A percentile compares a stretch with the other conserved stretches of the same genome.
Conservation (phyloP, 2,113 vertebrate genomes). For the Rhagologus leucostigma region DNA sequence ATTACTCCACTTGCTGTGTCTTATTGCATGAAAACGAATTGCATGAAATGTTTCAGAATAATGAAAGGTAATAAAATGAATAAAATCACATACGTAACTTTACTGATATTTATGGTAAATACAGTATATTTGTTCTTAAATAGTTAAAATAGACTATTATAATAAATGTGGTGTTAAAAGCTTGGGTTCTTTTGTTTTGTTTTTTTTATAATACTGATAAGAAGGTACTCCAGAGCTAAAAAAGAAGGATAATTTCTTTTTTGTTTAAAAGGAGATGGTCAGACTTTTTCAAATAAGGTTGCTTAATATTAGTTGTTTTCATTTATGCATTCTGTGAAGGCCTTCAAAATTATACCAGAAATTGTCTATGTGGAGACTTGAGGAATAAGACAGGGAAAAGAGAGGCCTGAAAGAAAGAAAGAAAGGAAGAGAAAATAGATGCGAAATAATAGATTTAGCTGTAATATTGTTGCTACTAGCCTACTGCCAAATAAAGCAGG, state of each 20-base stretch:
- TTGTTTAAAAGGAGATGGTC: background rate
- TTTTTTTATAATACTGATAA: background rate
- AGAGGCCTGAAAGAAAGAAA: background rate
- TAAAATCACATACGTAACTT: background rate
- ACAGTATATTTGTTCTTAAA: background rate
- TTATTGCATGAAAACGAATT: background rate
- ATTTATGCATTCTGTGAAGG: background rate
- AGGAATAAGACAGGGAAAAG: background rate
- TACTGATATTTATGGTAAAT: background rate
- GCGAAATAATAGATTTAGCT: background rate
- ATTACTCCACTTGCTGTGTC: background rate
- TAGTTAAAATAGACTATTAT: background rate
- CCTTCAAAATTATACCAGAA: background rate
- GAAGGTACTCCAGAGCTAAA: background rate
- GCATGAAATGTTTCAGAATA: background rate
- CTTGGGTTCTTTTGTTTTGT: background rate
- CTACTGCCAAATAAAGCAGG: background rate
- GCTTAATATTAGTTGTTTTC: background rate
- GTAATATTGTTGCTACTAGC: background rate
- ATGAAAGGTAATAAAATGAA: background rate
- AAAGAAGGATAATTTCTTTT: background rate
- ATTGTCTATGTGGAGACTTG: rapidly evolving
- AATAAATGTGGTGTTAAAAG: background rate
- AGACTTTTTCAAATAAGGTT: background rate
- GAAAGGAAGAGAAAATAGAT: background rate